Conservation (phyloP, 2,888 invertebrate species). For the Idaea dimidiata region DNA sequence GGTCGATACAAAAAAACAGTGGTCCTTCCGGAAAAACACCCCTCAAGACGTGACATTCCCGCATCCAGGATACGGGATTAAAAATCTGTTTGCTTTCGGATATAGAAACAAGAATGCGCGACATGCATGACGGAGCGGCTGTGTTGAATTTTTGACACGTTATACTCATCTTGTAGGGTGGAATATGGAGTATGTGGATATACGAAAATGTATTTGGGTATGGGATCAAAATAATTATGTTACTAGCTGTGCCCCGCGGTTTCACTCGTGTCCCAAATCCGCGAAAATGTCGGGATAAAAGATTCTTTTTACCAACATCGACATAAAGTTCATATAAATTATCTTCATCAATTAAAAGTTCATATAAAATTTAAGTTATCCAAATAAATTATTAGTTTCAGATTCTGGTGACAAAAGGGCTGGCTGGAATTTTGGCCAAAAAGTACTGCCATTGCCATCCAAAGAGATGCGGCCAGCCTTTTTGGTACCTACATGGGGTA, state of each 20-base stretch:
- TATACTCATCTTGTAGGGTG: neutral
- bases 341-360: too few species aligned
- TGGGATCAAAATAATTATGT: neutral
- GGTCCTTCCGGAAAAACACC: neutral
- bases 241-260: neutral
- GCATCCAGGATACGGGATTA: neutral
- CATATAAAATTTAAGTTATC: too few species aligned
- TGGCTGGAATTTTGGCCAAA: too few species aligned
- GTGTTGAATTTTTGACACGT: neutral
- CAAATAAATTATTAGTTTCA: too few species aligned
- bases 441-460: too few species aligned
- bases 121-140: neutral
- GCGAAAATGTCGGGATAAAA: neutral
- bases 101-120: neutral
- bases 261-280: neutral
- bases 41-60: neutral
- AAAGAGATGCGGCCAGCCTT: too few species aligned
- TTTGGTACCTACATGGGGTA: too few species aligned
- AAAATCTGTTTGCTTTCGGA: neutral
- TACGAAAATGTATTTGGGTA: neutral
- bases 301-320: too few species aligned
- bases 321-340: too few species aligned
- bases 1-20: neutral
- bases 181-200: neutral
- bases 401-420: too few species aligned